Percentiles rank a stretch among this genome's conserved stretches.
phyloP scores from a whole-genome alignment of 1,140 invertebrate species.

The Epicauta chinensis region DNA sequence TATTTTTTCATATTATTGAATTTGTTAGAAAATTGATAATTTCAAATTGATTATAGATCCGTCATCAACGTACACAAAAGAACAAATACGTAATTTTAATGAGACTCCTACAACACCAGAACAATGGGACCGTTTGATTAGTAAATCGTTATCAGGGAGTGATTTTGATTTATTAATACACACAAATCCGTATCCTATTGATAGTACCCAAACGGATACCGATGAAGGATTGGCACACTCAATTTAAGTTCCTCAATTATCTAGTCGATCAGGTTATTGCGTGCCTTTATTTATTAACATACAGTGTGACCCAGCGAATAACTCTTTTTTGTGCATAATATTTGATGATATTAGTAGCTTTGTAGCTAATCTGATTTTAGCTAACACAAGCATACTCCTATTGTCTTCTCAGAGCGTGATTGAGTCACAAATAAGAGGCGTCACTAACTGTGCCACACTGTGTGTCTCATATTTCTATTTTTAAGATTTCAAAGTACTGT shows the following conservation, averaged over 20 bases:
- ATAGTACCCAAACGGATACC: neutral
- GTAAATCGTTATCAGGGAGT: constrained; percentile 50
- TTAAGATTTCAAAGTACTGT: too few species aligned
- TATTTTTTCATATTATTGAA: constrained; percentile 5
- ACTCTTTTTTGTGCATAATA: too few species aligned
- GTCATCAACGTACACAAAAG: constrained; percentile 9
- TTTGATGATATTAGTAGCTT: too few species aligned
- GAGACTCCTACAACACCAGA: constrained; percentile 34
- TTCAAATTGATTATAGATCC: constrained; percentile 6
- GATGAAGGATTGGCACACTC: neutral
- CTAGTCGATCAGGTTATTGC: too few species aligned
- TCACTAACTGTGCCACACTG: too few species aligned
- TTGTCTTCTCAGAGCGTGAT: too few species aligned
- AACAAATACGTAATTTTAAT: constrained; percentile 25
- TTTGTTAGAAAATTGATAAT: neutral
- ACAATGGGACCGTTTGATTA: constrained; percentile 48
- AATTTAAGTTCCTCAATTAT: neutral
- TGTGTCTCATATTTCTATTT: too few species aligned
- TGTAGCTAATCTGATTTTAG: too few species aligned
- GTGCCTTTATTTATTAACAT: too few species aligned
- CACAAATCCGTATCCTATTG: constrained; percentile 28
- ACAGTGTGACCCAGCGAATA: too few species aligned
- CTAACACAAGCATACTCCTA: too few species aligned
- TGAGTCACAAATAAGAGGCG: too few species aligned
- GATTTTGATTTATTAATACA: constrained; percentile 58